These are phyloP conservation scores for Poecilia wingei DNA, from an alignment of 2,797 vertebrate species.

Conservation along the genomic window DNA sequence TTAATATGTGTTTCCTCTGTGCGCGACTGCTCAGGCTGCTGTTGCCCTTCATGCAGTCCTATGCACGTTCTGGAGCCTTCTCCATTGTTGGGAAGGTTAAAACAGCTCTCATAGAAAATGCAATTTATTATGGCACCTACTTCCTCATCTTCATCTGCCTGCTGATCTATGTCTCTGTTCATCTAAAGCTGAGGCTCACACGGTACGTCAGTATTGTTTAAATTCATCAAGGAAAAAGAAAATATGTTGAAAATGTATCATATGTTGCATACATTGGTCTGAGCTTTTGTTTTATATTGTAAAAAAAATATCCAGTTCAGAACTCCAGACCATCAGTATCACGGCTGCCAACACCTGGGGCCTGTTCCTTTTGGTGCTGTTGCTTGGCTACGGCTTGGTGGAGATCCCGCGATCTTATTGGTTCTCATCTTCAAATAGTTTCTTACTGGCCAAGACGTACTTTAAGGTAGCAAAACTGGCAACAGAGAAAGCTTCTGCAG, in stretches of 20 bases:
- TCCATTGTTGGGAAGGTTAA: conserved; percentile 92
- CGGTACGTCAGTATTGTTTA: conserved; percentile 79
- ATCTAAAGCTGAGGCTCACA: conserved; percentile 86
- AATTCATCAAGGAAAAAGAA: not conserved
- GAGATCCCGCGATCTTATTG: conserved; percentile 94
- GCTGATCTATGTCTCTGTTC: conserved; percentile 91
- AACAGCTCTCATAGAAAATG: conserved; percentile 94
- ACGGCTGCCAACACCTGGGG: conserved; percentile 96
- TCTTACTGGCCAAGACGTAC: conserved; percentile 90
- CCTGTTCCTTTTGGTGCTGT: conserved; percentile 91
- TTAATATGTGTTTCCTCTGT: not conserved
- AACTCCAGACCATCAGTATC: conserved; percentile 91
- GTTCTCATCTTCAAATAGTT: conserved; percentile 87
- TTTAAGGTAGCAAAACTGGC: conserved; percentile 93
- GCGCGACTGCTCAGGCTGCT: conserved; percentile 83
- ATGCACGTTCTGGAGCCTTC: conserved; percentile 91
- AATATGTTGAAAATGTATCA: not conserved
- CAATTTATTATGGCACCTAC: conserved; percentile 95
- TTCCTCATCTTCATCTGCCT: conserved; percentile 93
- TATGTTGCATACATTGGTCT: not conserved
- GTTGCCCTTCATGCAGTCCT: conserved; percentile 96
- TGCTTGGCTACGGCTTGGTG: conserved; percentile 93
- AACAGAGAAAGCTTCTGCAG: conserved; percentile 90
- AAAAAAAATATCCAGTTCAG: conserved; percentile 76
- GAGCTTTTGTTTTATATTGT: conserved; percentile 14